Evolutionary conservation across 1,140 invertebrate genomes (phyloP), one percentile per base, ranked within the genome.

Genomic region (Coenobita brevimanus): DNA sequence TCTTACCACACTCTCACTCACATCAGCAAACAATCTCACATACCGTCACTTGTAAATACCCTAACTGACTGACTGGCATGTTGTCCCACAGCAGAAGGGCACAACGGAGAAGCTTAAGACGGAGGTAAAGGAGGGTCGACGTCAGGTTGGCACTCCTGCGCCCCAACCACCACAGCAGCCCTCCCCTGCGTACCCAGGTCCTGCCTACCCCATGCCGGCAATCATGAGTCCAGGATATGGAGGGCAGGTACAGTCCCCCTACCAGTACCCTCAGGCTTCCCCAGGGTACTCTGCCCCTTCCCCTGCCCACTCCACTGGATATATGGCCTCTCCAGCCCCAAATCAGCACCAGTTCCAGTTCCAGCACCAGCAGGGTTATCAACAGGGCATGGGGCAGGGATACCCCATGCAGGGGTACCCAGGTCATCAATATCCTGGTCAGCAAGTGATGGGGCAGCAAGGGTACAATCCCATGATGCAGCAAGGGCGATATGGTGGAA

Each of bases 391-490:
- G 92, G 88, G 92, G 90, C 81, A 91, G 91, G 73, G 46, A 30
- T 91, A 91, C 78, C 90, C 89, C 36, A 91, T 91, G 3, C 91
- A 87, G 81, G 80, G 92, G 90, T 82, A 93, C 92, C 46, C 93
- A 92, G 75, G 93, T 92, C 92, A 91, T 91, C 90, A 91, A 46
- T 90, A 89, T 57, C 91, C 91, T 50, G 87, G 89, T 36, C 91
- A 91, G 79, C 81, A 85, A 15, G 80, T 90, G 73, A 88, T 90
- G 64, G 80, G 84, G 62, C 87, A 90, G 50, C 88, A 90, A 50
- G 89, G 90, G 80, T 90, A 82, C 46, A 82, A 80, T 33, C 71
- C 80, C 15, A 87, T 91, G 89, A 89, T 89, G 89, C 90, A 91
- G 57, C 85, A 82, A 24, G 64, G 46, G 6, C 78, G 73, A 54